Evolutionary conservation across 1,140 invertebrate genomes (phyloP), one percentile per base, ranked within the genome.

Genomic region (Babylonia areolata): DNA sequence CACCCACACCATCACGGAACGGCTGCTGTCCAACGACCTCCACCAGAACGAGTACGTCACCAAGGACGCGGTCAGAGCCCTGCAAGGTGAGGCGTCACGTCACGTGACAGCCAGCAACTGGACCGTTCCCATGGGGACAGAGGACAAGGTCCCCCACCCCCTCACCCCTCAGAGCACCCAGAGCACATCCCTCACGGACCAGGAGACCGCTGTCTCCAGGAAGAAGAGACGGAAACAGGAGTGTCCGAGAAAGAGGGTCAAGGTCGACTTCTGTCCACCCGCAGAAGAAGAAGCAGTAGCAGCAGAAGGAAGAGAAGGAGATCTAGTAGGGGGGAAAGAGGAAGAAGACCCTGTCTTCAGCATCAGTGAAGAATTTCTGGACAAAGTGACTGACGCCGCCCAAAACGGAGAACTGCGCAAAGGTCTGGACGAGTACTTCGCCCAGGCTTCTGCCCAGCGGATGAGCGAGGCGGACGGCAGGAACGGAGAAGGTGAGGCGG

Each of bases 201-300:
- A 64, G 15, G 28, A 23, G 58, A 23, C 5, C 58, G 58, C 28
- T 23, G 0, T 23, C 20, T 64, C 58, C 58, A 20, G 17, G 12
- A 64, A 64, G 58, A 64, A 23, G 58, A 23, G 58, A 23, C n/a
- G 71, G 71, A 73, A 73, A 37, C 71, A 73, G 71, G 71, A 73
- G 9, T 73, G 71, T 37, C 71, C 71, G 31, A 33, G 71, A 37
- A 73, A 73, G 35, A 73, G 71, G 35, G 28, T 73, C 71, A 73
- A 37, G 71, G 12, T 73, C 9, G 31, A 73, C 0, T 37, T 6
- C 2, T 12, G 11, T 28, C 31, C 35, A 11, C 71, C 71, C 35
- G 71, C 33, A 12, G 58, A 64, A 11, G 20, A 64, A 64, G 20
- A 64, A 64, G 46, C 46, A 11, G 46, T 6, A 20, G 46, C n/a